Evolutionary conservation across 2,113 vertebrate species (phyloP).

Genomic region (Dicrurus megarhynchus): DNA sequence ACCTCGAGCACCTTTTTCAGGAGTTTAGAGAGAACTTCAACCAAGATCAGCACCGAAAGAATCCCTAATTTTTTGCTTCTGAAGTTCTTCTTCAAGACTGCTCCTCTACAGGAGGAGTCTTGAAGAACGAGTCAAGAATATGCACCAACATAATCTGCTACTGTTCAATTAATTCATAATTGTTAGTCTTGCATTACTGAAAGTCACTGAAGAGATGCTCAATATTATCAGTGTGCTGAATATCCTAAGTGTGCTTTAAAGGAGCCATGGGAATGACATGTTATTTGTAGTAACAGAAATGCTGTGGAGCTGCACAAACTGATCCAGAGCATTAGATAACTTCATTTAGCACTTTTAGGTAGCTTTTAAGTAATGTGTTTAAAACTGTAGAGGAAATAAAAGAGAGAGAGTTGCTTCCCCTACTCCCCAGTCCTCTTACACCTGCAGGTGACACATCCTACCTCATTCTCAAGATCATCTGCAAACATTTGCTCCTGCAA

Average conservation of each 20-base stretch:
- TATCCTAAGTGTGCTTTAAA: background rate
- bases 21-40: background rate
- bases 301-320: background rate
- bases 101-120: background rate
- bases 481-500: constrained; percentile 86
- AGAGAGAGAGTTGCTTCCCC: background rate
- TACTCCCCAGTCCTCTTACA: background rate
- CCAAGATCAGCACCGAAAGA: background rate
- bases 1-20: background rate
- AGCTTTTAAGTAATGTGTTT: background rate
- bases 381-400: background rate
- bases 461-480: constrained; percentile 89
- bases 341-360: background rate
- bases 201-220: background rate
- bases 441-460: constrained; percentile 47
- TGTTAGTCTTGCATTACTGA: background rate
- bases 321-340: rapidly evolving
- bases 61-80: background rate
- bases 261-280: background rate
- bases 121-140: background rate
- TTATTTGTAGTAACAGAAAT: background rate
- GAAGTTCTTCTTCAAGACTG: background rate
- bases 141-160: background rate
- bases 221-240: background rate
- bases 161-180: background rate